Conservation (phyloP, 2,113 vertebrate genomes). For the Suricata suricatta region DNA sequence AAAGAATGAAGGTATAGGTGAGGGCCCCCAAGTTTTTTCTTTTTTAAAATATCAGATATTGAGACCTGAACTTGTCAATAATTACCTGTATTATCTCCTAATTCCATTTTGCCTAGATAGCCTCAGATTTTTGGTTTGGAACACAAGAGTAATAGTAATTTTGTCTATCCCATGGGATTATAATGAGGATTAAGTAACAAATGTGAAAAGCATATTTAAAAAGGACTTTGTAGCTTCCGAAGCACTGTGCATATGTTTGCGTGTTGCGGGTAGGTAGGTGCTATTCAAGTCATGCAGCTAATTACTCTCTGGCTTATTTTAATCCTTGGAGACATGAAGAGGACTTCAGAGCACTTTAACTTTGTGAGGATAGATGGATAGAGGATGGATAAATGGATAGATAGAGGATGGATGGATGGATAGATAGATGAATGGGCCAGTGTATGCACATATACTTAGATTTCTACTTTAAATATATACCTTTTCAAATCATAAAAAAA, state of each 20-base stretch:
- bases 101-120: neutral
- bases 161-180: neutral
- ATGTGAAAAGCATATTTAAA: slow-evolving; percentile 1
- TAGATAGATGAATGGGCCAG: neutral
- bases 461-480: slow-evolving; percentile 30
- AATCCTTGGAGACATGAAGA: neutral
- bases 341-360: neutral
- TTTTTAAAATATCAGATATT: neutral
- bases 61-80: neutral
- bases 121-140: neutral
- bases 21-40: neutral
- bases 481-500: slow-evolving; percentile 5
- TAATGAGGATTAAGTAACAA: slow-evolving; percentile 36
- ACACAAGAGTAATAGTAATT: neutral
- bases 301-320: neutral
- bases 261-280: neutral
- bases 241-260: neutral
- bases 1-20: neutral
- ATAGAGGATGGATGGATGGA: neutral
- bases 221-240: neutral
- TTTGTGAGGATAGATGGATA: neutral
- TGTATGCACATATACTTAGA: neutral
- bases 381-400: neutral
- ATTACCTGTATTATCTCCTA: neutral
- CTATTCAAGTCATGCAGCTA: neutral